Evolutionary conservation across 2,888 invertebrate genomes (phyloP).

Genomic region (Lycia hirtaria): DNA sequence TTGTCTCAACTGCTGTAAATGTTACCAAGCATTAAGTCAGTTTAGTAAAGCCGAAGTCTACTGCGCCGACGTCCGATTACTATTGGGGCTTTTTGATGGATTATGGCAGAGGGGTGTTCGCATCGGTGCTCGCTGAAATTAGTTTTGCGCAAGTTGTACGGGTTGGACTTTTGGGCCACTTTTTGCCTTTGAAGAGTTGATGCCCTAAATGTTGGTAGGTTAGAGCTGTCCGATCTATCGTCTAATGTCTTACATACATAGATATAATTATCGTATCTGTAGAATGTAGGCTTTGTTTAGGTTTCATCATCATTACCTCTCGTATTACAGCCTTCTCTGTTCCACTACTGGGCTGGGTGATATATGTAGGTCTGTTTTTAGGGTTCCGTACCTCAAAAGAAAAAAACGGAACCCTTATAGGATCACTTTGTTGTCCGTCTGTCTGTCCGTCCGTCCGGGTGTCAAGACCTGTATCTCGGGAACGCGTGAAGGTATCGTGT

Average conservation of each 20-base stretch:
- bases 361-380: no score
- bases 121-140: constrained; percentile 51
- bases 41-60: constrained; percentile 9
- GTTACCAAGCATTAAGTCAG: neutral
- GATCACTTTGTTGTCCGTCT: no score
- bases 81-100: constrained; percentile 55
- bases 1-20: no score
- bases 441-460: no score
- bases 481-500: no score
- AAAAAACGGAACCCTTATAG: no score
- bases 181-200: constrained; percentile 24
- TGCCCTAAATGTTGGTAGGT: constrained; percentile 3
- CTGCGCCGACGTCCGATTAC: constrained; percentile 3
- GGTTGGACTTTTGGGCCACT: constrained; percentile 17
- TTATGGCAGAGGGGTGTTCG: constrained; percentile 48
- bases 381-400: no score
- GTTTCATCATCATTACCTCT: no score
- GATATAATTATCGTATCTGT: neutral
- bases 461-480: no score
- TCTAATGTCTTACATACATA: neutral
- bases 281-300: neutral
- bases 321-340: no score
- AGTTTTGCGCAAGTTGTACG: constrained; percentile 51
- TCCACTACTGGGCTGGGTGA: no score
- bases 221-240: neutral